A percentile compares a stretch with the other conserved stretches of the same genome.
Evolutionary conservation across 35 echinoderm and acorn worm genomes (phyloP).

Genomic region (Lytechinus pictus): DNA sequence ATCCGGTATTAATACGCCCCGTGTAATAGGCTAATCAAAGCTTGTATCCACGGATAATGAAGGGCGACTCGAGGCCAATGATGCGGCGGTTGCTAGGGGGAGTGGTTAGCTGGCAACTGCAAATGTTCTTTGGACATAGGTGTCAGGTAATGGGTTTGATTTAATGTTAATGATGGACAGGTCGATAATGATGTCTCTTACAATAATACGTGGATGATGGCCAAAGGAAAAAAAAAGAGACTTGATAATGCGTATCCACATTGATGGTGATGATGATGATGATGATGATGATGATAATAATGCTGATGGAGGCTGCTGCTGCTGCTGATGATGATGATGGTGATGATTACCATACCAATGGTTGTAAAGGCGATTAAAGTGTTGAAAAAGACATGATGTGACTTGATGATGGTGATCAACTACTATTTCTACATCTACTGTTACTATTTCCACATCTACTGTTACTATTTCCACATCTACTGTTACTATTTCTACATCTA

Average conservation of each 20-base stretch:
- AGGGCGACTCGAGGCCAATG: neutral
- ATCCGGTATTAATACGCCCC: constrained; percentile 1
- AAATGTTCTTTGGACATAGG: too few relatives aligned
- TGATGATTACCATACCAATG: neutral
- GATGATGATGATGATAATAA: neutral
- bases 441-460: too few relatives aligned
- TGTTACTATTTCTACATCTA: too few relatives aligned
- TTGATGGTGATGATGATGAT: neutral
- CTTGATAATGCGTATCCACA: too few relatives aligned
- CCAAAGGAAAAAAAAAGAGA: too few relatives aligned
- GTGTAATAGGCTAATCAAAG: constrained; percentile 18
- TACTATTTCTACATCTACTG: too few relatives aligned
- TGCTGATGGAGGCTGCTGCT: neutral
- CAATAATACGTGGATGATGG: too few relatives aligned
- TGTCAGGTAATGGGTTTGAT: too few relatives aligned
- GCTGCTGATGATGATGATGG: neutral
- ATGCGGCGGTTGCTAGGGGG: neutral
- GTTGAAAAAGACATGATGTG: neutral
- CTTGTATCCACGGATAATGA: neutral
- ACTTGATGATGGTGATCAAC: neutral
- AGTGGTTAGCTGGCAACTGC: neutral
- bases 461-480: too few relatives aligned
- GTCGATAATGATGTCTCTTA: too few relatives aligned
- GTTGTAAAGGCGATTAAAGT: neutral
- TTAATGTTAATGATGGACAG: too few relatives aligned